A percentile compares a stretch with the other conserved stretches of the same genome.
phyloP scores from a whole-genome alignment of 2,888 invertebrate genomes.

The Hydroisotoma schaefferi region DNA sequence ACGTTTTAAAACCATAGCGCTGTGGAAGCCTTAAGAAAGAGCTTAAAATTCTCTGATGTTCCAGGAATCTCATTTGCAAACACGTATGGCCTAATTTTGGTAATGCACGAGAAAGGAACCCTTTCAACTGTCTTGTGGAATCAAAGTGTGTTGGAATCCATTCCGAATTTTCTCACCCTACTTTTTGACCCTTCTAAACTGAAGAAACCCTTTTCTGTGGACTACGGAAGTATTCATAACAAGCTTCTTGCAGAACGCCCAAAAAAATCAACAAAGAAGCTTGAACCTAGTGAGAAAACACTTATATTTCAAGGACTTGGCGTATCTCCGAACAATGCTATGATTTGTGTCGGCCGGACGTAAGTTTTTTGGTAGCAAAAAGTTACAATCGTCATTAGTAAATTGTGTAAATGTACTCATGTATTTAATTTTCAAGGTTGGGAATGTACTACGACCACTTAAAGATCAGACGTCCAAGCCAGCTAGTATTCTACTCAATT shows the following conservation, averaged over 20 bases:
- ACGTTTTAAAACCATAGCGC: neutral
- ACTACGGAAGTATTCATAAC: neutral
- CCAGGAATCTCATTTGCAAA: no score
- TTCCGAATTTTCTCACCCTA: conserved; percentile 1
- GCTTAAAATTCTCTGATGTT: neutral
- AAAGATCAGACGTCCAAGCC: conserved; percentile 13
- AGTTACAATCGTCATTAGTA: no score
- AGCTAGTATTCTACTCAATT: conserved; percentile 9
- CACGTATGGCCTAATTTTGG: neutral
- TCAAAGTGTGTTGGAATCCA: conserved; percentile 6
- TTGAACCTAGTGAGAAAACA: conserved; percentile 11
- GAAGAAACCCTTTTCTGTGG: conserved; percentile 3
- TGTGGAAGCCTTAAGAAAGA: neutral
- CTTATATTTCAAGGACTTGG: conserved; percentile 25
- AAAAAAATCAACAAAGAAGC: neutral
- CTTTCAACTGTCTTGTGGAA: neutral
- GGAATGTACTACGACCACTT: conserved; percentile 27
- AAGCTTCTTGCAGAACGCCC: neutral
- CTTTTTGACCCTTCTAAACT: conserved; percentile 3
- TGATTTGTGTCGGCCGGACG: conserved; percentile 26
- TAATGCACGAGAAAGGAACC: neutral
- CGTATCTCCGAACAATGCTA: conserved; percentile 19
- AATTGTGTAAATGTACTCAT: no score
- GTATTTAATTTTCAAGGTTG: conserved; percentile 1
- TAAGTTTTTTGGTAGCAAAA: neutral